Base-by-base conservation (phyloP, 23 tunicate species). In the Botrylloides violaceus region DNA sequence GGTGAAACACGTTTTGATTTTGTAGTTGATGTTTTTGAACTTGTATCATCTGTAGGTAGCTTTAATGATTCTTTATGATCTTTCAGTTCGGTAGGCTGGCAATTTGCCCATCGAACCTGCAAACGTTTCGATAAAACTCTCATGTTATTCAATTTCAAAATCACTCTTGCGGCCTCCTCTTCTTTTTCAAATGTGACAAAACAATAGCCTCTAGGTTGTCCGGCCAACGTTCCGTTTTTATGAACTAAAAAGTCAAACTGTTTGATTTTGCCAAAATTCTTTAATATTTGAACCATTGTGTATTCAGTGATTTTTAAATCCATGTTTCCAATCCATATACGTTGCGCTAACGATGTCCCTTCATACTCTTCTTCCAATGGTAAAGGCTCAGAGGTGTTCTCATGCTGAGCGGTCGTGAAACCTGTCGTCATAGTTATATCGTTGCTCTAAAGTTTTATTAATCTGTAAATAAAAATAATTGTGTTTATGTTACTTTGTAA, bases 101-200 rank as follows among this genome's bases (percentile, higher is more conserved):
- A 70, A 53, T 86, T 71, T 37, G 94, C 94, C 94, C 94, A 86
- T 1, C 81, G 85, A 2, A 80, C 85, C 15, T 61, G 66, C 35
- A 86, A 24, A 20, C 56, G 57, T 39, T 75, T 86, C 24, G 81
- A 75, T 43, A 86, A 25, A 25, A 80, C 77, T 20, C 47, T 66
- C 64, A 49, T 59, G 35, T 77, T 71, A 70, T 86, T 79, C 28
- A 86, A 32, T 15, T 62, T 35, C 29, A 43, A 33, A 47, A 86
- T 79, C 15, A 77, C 85, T 27, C 70, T 74, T 26, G 73, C 65
- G n/a, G 92, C 92, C 58, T 78, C 84, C 32, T 47, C 43, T 70
- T 86, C 77, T 49, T 63, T 56, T 19, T 66, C 37, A 80, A 47
- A 86, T 21, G 71, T 86, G 20, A 70, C 94, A 74, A 86, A 86